Base-by-base conservation (phyloP, 2,888 invertebrate genomes). In the Chalcis sispes region DNA sequence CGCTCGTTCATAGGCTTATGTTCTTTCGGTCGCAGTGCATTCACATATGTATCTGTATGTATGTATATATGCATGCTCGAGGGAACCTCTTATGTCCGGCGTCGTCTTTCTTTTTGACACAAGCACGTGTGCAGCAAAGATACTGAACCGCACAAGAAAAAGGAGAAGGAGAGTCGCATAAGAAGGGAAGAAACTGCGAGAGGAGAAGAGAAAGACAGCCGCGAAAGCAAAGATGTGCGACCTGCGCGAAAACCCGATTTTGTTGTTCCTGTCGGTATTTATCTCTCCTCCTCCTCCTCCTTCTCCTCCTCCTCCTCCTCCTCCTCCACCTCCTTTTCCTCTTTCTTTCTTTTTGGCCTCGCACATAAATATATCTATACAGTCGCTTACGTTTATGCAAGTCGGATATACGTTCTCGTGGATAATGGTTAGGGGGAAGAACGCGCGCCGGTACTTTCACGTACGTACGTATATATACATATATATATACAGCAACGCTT, bases 11-110 rank as follows among this genome's bases (percentile, higher is more conserved):
- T 40, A 59, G 42, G 50, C 52, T 54, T 66, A 46, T 58, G 20
- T 71, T 59, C 52, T 66, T 70, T 70, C 18, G 52, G 25, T 64
- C n/a, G 2, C 46, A 18, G 50, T 5, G 20, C n/a, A n/a, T 15
- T 36, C 4, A 10, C n/a, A 46, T 20, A 5, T 62, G 10, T 52
- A 52, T 15, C 18, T 50, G 4, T 52, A 52, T 52, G 8, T 32
- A 58, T 50, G 20, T 52, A 52, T 52, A 52, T 25, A 46, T 18
- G 48, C 64, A 20, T 2, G n/a, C 48, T 32, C 36, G 32, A 27
- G 27, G 42, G 42, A 61, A 42, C 25, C 62, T 62, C 48, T 64
- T 27, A 48, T n/a, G 29, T 48, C 48, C 29, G 10, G 18, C 29
- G 32, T 29, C 25, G 29, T 50, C 36, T 36, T 61, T 48, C 18